phyloP scores from a whole-genome alignment of 1,140 invertebrate genomes.

The Drosophila navojoa region DNA sequence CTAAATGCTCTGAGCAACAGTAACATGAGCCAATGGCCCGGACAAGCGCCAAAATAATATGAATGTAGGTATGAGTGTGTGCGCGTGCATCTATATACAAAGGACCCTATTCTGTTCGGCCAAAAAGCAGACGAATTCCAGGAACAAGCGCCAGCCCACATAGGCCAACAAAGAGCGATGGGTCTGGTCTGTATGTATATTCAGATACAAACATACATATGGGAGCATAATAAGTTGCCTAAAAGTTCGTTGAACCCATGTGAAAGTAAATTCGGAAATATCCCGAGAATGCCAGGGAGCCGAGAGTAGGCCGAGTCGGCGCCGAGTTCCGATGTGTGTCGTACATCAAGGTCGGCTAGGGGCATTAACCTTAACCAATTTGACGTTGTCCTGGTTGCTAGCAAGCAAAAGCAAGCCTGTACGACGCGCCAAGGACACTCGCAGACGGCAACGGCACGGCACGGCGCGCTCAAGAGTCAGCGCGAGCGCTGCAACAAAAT shows the following conservation, averaged over 20 bases:
- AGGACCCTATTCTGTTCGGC: slow-evolving; percentile 27
- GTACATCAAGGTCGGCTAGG: slow-evolving; percentile 82
- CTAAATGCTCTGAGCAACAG: slow-evolving; percentile 59
- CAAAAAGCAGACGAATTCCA: slow-evolving; percentile 20
- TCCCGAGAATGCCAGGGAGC: slow-evolving; percentile 33
- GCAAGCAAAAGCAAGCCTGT: slow-evolving; percentile 44
- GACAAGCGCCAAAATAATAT: slow-evolving; percentile 65
- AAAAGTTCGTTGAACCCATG: slow-evolving; percentile 75
- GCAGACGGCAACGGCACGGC: slow-evolving; percentile 34
- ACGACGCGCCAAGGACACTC: slow-evolving; percentile 70
- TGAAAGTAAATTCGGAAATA: slow-evolving; percentile 59
- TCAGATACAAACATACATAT: slow-evolving; percentile 3
- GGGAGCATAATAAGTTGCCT: slow-evolving; percentile 70
- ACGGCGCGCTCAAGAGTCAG: slow-evolving; percentile 54
- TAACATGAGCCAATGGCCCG: slow-evolving; percentile 42
- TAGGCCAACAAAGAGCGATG: neutral
- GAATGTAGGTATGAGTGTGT: slow-evolving; percentile 1
- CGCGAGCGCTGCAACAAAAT: slow-evolving; percentile 49
- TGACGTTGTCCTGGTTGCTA: slow-evolving; percentile 63
- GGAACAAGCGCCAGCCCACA: slow-evolving; percentile 30
- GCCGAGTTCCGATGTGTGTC: slow-evolving; percentile 73
- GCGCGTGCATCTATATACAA: slow-evolving; percentile 13
- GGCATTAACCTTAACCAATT: slow-evolving; percentile 79
- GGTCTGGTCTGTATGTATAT: neutral
- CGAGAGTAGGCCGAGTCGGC: slow-evolving; percentile 49